These are phyloP conservation scores for Carassius auratus DNA, from an alignment of 2,113 vertebrate species.

Conservation along the genomic window DNA sequence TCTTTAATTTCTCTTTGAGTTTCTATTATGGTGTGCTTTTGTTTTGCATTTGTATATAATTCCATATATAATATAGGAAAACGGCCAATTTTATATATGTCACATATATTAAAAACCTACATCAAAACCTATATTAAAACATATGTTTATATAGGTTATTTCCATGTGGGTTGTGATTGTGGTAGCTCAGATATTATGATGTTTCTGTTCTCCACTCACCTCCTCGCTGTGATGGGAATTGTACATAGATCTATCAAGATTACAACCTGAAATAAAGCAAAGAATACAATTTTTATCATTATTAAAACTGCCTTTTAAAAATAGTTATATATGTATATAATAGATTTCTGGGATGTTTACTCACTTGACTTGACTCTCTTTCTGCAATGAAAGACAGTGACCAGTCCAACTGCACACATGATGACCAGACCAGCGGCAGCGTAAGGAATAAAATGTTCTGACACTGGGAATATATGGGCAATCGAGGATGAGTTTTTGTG, in stretches of 20 bases:
- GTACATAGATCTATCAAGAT: neutral
- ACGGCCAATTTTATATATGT: too few species aligned
- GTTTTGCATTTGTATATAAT: too few species aligned
- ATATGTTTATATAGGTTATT: too few species aligned
- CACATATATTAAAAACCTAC: too few species aligned
- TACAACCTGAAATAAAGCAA: neutral
- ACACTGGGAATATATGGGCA: constrained; percentile 4
- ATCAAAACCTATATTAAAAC: too few species aligned
- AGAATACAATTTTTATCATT: neutral
- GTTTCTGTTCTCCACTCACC: neutral
- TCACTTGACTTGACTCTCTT: constrained; percentile 9
- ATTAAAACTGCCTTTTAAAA: too few species aligned
- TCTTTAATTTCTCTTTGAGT: too few species aligned
- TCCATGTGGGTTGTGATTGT: neutral
- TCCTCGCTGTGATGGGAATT: neutral
- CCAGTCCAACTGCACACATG: neutral
- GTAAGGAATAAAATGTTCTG: neutral
- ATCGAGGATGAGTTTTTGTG: neutral
- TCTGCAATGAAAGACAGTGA: neutral
- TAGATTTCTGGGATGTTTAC: neutral
- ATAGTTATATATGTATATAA: too few species aligned
- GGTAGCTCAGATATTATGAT: too few species aligned
- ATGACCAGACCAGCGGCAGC: neutral
- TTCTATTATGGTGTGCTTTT: too few species aligned
- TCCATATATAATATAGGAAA: too few species aligned